Conservation (phyloP, 2,113 vertebrate genomes). For the Pipra filicauda region DNA sequence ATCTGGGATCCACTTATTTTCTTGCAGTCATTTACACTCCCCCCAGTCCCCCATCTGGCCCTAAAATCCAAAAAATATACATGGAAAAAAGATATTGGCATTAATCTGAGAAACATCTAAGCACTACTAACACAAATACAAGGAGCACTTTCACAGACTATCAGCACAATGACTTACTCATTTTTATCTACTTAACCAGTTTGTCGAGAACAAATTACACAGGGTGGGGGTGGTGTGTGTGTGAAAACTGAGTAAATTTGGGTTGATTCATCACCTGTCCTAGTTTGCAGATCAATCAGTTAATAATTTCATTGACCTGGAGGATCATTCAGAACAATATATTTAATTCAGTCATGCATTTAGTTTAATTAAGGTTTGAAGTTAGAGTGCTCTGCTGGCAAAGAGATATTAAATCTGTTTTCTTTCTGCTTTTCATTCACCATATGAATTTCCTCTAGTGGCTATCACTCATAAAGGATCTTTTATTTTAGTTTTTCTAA, state of each 20-base stretch:
- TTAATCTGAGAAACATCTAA: neutral
- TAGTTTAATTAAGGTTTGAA: constrained; percentile 72
- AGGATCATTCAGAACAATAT: constrained; percentile 63
- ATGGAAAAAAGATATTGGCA: neutral
- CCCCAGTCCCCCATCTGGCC: neutral
- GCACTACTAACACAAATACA: neutral
- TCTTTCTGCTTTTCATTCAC: constrained; percentile 37
- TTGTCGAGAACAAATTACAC: constrained; percentile 47
- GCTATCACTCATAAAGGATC: constrained; percentile 8
- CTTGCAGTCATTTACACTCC: neutral
- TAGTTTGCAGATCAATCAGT: constrained; percentile 71
- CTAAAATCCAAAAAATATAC: neutral
- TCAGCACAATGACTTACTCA: constrained; percentile 44
- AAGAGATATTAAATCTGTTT: constrained; percentile 53
- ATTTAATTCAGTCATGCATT: constrained; percentile 73
- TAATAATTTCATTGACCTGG: constrained; percentile 70
- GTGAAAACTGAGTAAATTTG: constrained; percentile 68
- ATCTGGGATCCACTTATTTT: neutral
- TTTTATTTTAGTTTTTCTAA: constrained; percentile 19
- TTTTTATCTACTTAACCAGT: constrained; percentile 65
- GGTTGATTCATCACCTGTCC: constrained; percentile 71
- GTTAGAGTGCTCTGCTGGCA: constrained; percentile 45
- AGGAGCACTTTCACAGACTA: constrained; percentile 13
- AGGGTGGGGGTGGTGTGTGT: neutral
- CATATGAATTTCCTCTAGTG: neutral